Evolutionary conservation across 2,888 invertebrate species (phyloP).

Genomic region (Parochlus steinenii): DNA sequence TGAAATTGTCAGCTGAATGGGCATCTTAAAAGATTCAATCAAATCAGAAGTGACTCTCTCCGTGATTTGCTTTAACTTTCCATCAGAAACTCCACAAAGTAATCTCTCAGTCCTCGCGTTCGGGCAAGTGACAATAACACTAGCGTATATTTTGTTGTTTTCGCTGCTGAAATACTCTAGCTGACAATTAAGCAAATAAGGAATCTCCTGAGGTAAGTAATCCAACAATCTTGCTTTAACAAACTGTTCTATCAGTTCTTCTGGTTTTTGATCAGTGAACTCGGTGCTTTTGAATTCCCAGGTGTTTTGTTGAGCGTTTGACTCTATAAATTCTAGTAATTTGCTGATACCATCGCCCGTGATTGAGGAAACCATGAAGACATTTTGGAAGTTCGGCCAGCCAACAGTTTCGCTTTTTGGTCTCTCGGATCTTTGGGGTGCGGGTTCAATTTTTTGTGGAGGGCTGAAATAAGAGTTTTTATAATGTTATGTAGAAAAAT

Average conservation of each 20-base stretch:
- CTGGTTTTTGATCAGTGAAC: conserved; percentile 58
- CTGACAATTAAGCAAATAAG: conserved; percentile 51
- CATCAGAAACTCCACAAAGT: conserved; percentile 50
- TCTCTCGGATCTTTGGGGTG: too few species aligned
- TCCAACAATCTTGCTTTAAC: conserved; percentile 75
- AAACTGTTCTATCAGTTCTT: conserved; percentile 50
- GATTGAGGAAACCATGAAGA: conserved; percentile 84
- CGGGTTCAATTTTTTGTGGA: background rate
- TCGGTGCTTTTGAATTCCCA: conserved; percentile 51
- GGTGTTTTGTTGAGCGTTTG: conserved; percentile 42
- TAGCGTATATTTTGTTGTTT: conserved; percentile 22
- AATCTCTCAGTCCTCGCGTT: conserved; percentile 42
- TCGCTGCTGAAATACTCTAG: conserved; percentile 50
- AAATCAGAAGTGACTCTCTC: conserved; percentile 44
- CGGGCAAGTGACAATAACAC: conserved; percentile 47
- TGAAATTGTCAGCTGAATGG: conserved; percentile 28
- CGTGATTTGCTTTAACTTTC: conserved; percentile 53
- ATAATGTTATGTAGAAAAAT: conserved; percentile 8
- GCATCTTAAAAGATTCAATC: conserved; percentile 45
- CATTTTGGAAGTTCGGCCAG: conserved; percentile 67
- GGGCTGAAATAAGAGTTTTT: too few species aligned
- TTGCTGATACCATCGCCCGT: conserved; percentile 57
- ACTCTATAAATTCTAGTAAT: conserved; percentile 51
- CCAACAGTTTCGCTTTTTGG: conserved; percentile 25
- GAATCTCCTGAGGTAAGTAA: conserved; percentile 68